phyloP scores from a whole-genome alignment of 2,888 invertebrate genomes.

The Tiphia femorata region DNA sequence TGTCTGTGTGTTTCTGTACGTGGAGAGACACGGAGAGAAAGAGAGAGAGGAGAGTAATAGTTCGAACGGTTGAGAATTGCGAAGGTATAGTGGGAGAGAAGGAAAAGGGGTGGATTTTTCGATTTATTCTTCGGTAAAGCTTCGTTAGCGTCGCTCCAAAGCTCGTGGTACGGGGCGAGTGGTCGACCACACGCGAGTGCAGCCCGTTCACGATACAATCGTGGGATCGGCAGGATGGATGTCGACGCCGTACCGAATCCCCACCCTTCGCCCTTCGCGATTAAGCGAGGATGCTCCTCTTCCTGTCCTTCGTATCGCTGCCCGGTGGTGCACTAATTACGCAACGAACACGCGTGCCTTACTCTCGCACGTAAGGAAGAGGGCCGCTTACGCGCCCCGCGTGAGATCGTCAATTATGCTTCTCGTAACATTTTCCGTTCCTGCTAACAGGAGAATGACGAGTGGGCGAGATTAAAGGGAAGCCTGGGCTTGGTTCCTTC shows the following conservation, averaged over 20 bases:
- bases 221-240: slow-evolving; percentile 21
- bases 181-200: slow-evolving; percentile 31
- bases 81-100: neutral
- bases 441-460: too few species aligned
- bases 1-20: neutral
- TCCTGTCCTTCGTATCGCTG: too few species aligned
- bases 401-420: too few species aligned
- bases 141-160: slow-evolving; percentile 45
- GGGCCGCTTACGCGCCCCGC: too few species aligned
- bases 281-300: too few species aligned
- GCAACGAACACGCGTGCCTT: too few species aligned
- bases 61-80: neutral
- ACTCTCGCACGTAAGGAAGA: too few species aligned
- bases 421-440: too few species aligned
- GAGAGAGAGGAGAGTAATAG: slow-evolving; percentile 16
- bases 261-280: too few species aligned
- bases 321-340: too few species aligned
- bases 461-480: too few species aligned
- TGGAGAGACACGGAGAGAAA: slow-evolving; percentile 11
- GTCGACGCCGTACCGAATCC: slow-evolving; percentile 12
- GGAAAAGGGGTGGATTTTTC: slow-evolving; percentile 35
- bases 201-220: slow-evolving; percentile 23
- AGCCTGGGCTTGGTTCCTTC: too few species aligned
- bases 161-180: slow-evolving; percentile 1
- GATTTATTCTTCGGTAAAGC: slow-evolving; percentile 44